Evolutionary conservation across 2,888 invertebrate species (phyloP).

Genomic region (Meliscaeva auricollis): DNA sequence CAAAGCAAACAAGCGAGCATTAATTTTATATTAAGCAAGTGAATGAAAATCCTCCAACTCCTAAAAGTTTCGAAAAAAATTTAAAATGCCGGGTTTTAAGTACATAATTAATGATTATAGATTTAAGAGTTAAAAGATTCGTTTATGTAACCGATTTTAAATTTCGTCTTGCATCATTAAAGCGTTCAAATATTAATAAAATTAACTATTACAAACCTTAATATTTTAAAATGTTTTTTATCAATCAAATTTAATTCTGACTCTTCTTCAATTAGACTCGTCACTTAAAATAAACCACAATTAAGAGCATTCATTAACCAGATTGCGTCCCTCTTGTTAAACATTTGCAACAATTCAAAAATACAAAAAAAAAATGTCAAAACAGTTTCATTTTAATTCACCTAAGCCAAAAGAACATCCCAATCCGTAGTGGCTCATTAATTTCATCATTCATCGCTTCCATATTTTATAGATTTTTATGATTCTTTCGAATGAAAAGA

Average conservation of each 20-base stretch:
- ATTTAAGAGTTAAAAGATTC: no score
- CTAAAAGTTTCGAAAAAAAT: no score
- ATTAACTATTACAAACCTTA: no score
- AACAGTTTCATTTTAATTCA: slow-evolving; percentile 4
- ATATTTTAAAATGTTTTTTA: not conserved
- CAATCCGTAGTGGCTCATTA: slow-evolving; percentile 73
- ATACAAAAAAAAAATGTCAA: slow-evolving; percentile 4
- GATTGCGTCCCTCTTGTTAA: not conserved
- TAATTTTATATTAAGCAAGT: no score
- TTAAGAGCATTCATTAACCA: slow-evolving; percentile 25
- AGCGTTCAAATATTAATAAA: no score
- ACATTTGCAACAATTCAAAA: slow-evolving; percentile 2
- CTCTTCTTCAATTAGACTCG: not conserved
- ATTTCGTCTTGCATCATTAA: no score
- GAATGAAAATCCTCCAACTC: no score
- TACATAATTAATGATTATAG: no score
- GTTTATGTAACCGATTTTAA: no score
- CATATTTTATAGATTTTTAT: slow-evolving; percentile 71
- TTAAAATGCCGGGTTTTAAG: no score
- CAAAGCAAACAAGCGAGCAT: no score
- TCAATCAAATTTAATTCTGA: slow-evolving; percentile 45
- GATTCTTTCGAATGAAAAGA: slow-evolving; percentile 44
- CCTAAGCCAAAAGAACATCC: slow-evolving; percentile 34
- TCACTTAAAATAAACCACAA: slow-evolving; percentile 32
- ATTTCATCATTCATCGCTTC: slow-evolving; percentile 65